Conservation (phyloP, 2,797 vertebrate genomes). For the Sebastes nivosus region DNA sequence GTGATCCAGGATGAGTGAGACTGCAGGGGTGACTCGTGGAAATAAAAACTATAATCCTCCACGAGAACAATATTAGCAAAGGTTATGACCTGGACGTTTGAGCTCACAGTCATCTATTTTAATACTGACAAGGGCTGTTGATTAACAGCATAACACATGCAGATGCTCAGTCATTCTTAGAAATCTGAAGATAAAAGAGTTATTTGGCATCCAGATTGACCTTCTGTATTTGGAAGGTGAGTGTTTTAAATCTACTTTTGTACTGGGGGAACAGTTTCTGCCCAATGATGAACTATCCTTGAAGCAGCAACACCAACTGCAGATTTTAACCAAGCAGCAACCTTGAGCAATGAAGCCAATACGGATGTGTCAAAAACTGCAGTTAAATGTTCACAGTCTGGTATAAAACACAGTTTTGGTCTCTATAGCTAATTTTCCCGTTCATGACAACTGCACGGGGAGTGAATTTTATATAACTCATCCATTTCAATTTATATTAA, state of each 20-base stretch:
- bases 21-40: not conserved
- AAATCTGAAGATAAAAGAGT: not conserved
- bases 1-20: constrained; percentile 13
- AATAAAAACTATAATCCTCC: constrained; percentile 5
- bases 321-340: too few species aligned
- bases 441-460: too few species aligned
- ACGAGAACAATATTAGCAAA: not conserved
- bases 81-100: constrained; percentile 15
- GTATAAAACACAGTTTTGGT: too few species aligned
- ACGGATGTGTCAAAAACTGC: fast-evolving
- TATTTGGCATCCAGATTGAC: not conserved
- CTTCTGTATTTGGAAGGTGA: not conserved
- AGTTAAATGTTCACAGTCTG: too few species aligned
- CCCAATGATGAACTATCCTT: not conserved
- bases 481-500: fast-evolving
- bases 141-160: not conserved
- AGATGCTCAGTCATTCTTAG: not conserved
- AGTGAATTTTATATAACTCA: too few species aligned
- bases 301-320: not conserved
- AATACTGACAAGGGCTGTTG: not conserved
- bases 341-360: too few species aligned
- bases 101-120: not conserved
- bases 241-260: not conserved
- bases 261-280: not conserved
- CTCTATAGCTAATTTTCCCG: too few species aligned